A percentile compares a stretch with the other conserved stretches of the same genome.
These are phyloP conservation scores for Stenodera caucasica DNA, from an alignment of 2,888 invertebrate species.

Conservation along the genomic window DNA sequence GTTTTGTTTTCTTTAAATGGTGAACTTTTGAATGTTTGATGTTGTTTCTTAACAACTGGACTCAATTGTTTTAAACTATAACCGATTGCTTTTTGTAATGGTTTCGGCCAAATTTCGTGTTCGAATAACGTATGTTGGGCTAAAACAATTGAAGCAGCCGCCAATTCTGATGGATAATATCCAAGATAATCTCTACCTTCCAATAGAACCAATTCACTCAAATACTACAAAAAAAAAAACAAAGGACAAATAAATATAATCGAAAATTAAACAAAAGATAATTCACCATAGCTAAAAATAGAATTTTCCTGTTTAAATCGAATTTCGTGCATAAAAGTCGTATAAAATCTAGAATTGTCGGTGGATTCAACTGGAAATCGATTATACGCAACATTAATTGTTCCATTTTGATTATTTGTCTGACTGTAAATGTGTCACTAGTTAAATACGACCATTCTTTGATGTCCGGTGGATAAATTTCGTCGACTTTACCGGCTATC, in stretches of 20 bases:
- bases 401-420: conserved; percentile 51
- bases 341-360: conserved; percentile 49
- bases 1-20: conserved; percentile 59
- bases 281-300: conserved; percentile 48
- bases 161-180: conserved; percentile 50
- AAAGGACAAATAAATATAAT: not conserved
- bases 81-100: conserved; percentile 54
- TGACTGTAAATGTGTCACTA: conserved; percentile 45
- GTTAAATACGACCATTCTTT: conserved; percentile 51
- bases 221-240: conserved; percentile 36
- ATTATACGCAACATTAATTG: conserved; percentile 48
- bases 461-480: conserved; percentile 49
- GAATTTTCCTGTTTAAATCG: conserved; percentile 41
- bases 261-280: not conserved
- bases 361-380: conserved; percentile 48
- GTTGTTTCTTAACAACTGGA: conserved; percentile 58
- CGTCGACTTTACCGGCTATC: conserved; percentile 52
- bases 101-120: conserved; percentile 50
- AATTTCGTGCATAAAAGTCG: conserved; percentile 42
- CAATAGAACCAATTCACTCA: conserved; percentile 50
- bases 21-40: conserved; percentile 57
- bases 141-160: conserved; percentile 48
- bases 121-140: conserved; percentile 45
- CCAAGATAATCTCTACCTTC: conserved; percentile 48
- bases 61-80: conserved; percentile 58